phyloP scores from a whole-genome alignment of 1,140 invertebrate genomes.

The Tetraneura akinire region DNA sequence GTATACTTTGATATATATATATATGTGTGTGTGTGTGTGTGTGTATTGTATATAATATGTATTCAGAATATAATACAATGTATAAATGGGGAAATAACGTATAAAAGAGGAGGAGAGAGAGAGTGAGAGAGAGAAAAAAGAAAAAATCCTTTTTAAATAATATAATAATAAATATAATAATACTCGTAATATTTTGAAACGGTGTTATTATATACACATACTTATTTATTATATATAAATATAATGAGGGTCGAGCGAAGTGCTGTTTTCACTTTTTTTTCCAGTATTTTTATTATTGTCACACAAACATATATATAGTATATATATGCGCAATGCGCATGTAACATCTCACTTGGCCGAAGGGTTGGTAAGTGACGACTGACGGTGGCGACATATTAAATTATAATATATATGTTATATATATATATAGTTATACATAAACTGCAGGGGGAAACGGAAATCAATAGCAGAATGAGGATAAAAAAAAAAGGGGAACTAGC shows the following conservation, averaged over 20 bases:
- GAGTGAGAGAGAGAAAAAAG: neutral
- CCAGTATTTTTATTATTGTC: slow-evolving; percentile 32
- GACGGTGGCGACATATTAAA: neutral
- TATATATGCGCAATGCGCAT: neutral
- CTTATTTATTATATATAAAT: neutral
- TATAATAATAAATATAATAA: slow-evolving; percentile 37
- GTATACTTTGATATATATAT: no score
- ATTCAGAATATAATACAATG: neutral
- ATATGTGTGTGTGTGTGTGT: no score
- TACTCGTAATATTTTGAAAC: slow-evolving; percentile 11
- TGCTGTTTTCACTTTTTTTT: slow-evolving; percentile 10
- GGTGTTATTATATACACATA: neutral
- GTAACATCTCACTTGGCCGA: slow-evolving; percentile 37
- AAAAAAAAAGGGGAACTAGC: slow-evolving; percentile 18
- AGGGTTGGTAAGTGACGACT: neutral
- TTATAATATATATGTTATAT: neutral
- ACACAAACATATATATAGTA: no score
- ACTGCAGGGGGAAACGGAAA: slow-evolving; percentile 43
- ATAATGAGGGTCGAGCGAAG: neutral
- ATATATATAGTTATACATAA: neutral
- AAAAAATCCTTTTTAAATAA: slow-evolving; percentile 41
- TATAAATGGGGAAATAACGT: neutral
- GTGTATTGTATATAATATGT: no score
- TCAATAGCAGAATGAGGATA: slow-evolving; percentile 25
- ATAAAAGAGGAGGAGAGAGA: no score